Evolutionary conservation across 2,797 vertebrate species (phyloP), one percentile per base, ranked within the genome.

Genomic region (Manis javanica): DNA sequence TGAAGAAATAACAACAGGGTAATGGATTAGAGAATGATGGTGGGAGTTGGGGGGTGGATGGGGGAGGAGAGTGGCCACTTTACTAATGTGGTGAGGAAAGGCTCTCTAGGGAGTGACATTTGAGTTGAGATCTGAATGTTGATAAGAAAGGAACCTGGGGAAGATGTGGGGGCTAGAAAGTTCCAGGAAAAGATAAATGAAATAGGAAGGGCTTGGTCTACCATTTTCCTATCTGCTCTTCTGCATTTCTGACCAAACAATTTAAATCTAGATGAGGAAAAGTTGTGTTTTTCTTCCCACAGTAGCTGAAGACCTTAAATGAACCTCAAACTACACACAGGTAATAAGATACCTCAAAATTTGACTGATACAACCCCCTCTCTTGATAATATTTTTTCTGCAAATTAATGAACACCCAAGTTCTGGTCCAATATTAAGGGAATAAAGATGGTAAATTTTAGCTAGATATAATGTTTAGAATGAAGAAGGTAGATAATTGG

Each of bases 171-270:
- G 13, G 21, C 14, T 46, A 57, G 16, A 61, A 53, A 3, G 15
- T 93, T 86, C 55, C n/a, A 75, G 55, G 46, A 64, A 81, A 75
- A 84, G 51, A 93, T n/a, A 92, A 93, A 89, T 71, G 26, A 77
- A 87, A 91, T 69, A 12, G 19, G 39, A 51, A 86, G 64, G 3
- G 4, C 34, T 63, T 39, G 6, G 5, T 64, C 14, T 89, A 86
- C 13, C 19, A 11, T 19, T 89, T 61, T 82, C 69, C 68, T 83
- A 37, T 2, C 2, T 69, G 82, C 37, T n/a, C 31, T 85, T 94
- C 74, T 90, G 57, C 10, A 72, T 64, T 83, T 94, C 79, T 96
- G 42, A 90, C 51, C 51, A 79, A 14, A 83, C n/a, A 94, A 21
- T 61, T 94, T 68, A 92, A 93, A 83, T 68, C 10, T 77, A n/a